Percentiles rank a stretch among this genome's conserved stretches.
These are phyloP conservation scores for Lepus americanus DNA, from an alignment of 2,113 vertebrate genomes.

Conservation along the genomic window DNA sequence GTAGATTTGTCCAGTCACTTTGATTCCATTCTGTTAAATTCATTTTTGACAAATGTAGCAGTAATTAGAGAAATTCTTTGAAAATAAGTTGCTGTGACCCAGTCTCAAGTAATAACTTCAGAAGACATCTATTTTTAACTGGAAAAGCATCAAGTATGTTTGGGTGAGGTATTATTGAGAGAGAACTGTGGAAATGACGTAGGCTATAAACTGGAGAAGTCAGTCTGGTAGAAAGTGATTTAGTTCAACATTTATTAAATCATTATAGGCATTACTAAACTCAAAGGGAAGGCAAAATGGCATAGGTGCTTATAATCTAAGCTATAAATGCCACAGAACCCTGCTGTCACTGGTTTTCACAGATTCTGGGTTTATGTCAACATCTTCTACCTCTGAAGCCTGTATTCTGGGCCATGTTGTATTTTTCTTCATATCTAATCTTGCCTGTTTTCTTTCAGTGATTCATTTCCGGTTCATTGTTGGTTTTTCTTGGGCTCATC, in stretches of 20 bases:
- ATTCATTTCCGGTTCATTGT: not conserved
- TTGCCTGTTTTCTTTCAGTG: not conserved
- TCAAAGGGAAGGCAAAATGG: not conserved
- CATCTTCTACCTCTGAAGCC: not conserved
- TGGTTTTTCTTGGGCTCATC: not conserved
- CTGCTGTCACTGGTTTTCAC: not conserved
- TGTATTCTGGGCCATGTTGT: not conserved
- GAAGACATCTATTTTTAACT: constrained; percentile 33
- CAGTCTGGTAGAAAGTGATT: not conserved
- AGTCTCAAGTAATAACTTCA: constrained; percentile 30
- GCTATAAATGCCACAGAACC: not conserved
- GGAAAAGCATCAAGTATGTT: not conserved
- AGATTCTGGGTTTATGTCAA: not conserved
- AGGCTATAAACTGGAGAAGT: not conserved
- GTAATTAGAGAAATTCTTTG: not conserved
- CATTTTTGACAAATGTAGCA: constrained; percentile 25
- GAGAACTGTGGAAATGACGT: not conserved
- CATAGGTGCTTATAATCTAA: not conserved
- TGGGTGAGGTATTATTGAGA: constrained; percentile 24
- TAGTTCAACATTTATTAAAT: not conserved
- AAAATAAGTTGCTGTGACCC: constrained; percentile 41
- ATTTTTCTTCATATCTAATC: not conserved
- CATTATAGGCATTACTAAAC: not conserved
- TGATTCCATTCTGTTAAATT: constrained; percentile 8
- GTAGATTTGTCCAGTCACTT: not conserved